Evolutionary conservation across 1,140 invertebrate genomes (phyloP).

Genomic region (Papilio machaon): DNA sequence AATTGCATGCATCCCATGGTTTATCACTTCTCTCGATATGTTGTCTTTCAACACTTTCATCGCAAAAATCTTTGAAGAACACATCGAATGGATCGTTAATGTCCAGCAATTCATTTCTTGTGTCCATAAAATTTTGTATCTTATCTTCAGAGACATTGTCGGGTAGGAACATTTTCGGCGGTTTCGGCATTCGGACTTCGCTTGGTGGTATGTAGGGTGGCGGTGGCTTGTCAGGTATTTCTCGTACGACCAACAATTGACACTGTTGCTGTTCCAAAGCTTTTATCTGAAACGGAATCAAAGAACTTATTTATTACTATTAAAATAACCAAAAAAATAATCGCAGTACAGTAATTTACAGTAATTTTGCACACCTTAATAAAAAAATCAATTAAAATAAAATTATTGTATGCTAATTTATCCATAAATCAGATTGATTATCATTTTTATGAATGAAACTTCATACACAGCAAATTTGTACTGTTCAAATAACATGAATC

Average conservation of each 20-base stretch:
- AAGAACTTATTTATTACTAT: too few species aligned
- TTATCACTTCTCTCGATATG: constrained; percentile 57
- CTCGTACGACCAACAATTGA: constrained; percentile 64
- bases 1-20: constrained; percentile 69
- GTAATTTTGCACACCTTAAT: not conserved
- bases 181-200: constrained; percentile 52
- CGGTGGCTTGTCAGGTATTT: constrained; percentile 76
- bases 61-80: constrained; percentile 69
- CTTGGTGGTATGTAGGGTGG: constrained; percentile 74
- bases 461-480: not conserved
- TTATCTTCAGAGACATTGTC: constrained; percentile 56
- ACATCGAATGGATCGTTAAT: constrained; percentile 55
- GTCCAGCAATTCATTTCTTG: constrained; percentile 38
- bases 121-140: constrained; percentile 51
- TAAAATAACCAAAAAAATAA: not conserved
- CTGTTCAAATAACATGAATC: not conserved
- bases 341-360: not conserved
- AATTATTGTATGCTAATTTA: not conserved
- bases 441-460: not conserved
- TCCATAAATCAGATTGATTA: not conserved
- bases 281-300: constrained; percentile 66
- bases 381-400: not conserved
- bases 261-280: constrained; percentile 74
- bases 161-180: constrained; percentile 53
- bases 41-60: constrained; percentile 57